Evolutionary conservation across 2,113 vertebrate genomes (phyloP).

Genomic region (Ictalurus punctatus): DNA sequence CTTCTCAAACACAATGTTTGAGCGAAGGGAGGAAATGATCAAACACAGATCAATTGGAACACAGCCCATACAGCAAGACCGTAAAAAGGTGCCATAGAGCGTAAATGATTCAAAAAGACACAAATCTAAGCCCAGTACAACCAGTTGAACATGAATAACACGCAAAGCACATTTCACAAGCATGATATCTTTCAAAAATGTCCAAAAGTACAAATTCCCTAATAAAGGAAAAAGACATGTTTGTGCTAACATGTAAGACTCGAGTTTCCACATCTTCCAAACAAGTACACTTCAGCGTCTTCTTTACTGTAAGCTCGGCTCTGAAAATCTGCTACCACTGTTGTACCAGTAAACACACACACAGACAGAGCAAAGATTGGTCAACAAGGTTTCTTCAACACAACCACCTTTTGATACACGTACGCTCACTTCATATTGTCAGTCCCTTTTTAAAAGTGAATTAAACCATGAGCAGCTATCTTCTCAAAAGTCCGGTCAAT

Average conservation of each 20-base stretch:
- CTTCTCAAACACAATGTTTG: neutral
- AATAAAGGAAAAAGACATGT: too few relatives aligned
- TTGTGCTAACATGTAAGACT: slow-evolving; percentile 45
- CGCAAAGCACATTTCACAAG: slow-evolving; percentile 49
- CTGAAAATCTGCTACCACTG: too few relatives aligned
- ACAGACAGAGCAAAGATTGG: slow-evolving; percentile 19
- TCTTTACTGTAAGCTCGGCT: too few relatives aligned
- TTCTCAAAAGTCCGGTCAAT: slow-evolving; percentile 58
- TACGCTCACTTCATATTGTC: slow-evolving; percentile 28
- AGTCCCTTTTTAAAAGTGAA: slow-evolving; percentile 37
- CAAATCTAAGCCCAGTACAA: slow-evolving; percentile 36
- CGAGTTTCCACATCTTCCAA: slow-evolving; percentile 37
- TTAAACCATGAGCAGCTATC: too few relatives aligned
- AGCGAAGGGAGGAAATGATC: neutral
- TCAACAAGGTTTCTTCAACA: slow-evolving; percentile 34
- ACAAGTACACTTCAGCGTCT: slow-evolving; percentile 36
- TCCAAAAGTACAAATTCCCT: slow-evolving; percentile 37
- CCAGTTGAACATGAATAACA: slow-evolving; percentile 35
- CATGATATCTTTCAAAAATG: slow-evolving; percentile 44
- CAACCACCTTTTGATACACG: slow-evolving; percentile 48
- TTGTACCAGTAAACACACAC: too few relatives aligned
- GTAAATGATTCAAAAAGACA: slow-evolving; percentile 33
- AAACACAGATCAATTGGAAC: neutral
- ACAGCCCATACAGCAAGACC: slow-evolving; percentile 51
- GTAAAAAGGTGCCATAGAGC: slow-evolving; percentile 26